These are phyloP conservation scores for Oreochromis grahami DNA, from an alignment of 2,797 vertebrate species.

Conservation along the genomic window DNA sequence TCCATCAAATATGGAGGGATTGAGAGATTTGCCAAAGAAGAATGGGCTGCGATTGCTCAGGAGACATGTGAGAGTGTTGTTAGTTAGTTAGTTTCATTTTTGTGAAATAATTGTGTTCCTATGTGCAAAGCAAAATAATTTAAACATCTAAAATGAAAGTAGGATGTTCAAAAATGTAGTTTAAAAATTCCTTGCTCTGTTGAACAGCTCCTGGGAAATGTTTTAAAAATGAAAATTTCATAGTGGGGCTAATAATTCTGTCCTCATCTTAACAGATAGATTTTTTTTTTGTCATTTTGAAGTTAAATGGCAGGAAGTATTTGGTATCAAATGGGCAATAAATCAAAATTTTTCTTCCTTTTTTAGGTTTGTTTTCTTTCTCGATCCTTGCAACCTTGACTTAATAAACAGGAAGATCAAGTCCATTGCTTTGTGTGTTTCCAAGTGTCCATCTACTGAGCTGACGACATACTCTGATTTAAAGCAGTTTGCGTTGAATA, in stretches of 20 bases:
- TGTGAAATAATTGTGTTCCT: not conserved
- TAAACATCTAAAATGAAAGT: not conserved
- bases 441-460: conserved; percentile 82
- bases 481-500: conserved; percentile 83
- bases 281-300: not conserved
- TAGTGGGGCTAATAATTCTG: not conserved
- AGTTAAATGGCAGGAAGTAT: not conserved
- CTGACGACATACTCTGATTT: conserved; percentile 81
- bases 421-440: conserved; percentile 91
- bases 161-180: not conserved
- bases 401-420: conserved; percentile 85
- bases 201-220: not conserved
- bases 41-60: not conserved
- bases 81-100: not conserved
- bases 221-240: not conserved
- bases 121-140: not conserved
- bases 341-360: not conserved
- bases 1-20: not conserved
- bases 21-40: not conserved
- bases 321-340: not conserved
- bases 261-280: not conserved
- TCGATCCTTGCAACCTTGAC: conserved; percentile 96
- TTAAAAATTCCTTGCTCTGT: not conserved
- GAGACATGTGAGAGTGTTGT: not conserved
- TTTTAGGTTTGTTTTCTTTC: conserved; percentile 92